Evolutionary conservation across 2,888 invertebrate genomes (phyloP).

Genomic region (Acanthosepion pharaonis): DNA sequence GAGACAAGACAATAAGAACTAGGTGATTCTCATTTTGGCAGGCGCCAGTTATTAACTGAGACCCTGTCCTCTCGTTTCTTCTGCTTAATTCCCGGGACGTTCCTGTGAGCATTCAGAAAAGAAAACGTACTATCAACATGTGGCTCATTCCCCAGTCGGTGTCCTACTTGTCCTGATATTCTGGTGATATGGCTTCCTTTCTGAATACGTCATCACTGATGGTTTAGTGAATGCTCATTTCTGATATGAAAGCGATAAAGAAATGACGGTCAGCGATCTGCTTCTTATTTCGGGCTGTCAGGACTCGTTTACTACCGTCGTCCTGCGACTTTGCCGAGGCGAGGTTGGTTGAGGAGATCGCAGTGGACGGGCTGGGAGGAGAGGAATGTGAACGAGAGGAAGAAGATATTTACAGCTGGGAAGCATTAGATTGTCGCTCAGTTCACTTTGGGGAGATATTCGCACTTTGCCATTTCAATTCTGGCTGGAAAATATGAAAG

Average conservation of each 20-base stretch:
- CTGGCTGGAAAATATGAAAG: no score
- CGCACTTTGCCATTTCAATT: not conserved
- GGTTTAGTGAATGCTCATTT: not conserved
- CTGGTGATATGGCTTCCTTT: not conserved
- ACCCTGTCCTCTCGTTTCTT: not conserved
- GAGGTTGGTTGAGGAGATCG: no score
- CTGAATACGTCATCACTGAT: not conserved
- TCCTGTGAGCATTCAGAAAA: not conserved
- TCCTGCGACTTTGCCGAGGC: not conserved
- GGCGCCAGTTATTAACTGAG: not conserved
- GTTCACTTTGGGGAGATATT: not conserved
- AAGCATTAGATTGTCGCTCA: not conserved
- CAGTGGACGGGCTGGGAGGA: not conserved
- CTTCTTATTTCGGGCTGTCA: constrained; percentile 12
- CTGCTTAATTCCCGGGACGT: not conserved
- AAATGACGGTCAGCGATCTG: not conserved
- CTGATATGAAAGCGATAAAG: not conserved
- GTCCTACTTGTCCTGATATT: not conserved
- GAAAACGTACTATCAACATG: not conserved
- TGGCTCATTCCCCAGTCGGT: not conserved
- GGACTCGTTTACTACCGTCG: not conserved
- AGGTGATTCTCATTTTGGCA: not conserved
- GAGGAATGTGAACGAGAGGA: not conserved
- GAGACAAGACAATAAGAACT: not conserved
- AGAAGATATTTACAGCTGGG: not conserved